Evolutionary conservation across 2,888 invertebrate species (phyloP).

Genomic region (Graphium colonna): DNA sequence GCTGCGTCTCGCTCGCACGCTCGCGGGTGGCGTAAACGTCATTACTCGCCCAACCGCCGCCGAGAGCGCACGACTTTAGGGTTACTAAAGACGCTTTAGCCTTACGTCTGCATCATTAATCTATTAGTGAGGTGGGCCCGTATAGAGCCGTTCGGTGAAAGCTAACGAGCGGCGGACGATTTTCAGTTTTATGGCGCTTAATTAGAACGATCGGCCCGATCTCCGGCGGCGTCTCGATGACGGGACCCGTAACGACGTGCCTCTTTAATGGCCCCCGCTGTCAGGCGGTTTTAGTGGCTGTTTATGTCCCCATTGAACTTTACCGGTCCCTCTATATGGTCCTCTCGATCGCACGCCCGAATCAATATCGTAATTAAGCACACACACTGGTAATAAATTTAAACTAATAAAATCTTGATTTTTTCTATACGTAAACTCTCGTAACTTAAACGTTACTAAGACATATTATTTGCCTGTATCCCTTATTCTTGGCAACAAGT

Average conservation of each 20-base stretch:
- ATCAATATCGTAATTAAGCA: too few relatives aligned
- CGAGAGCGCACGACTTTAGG: slow-evolving; percentile 47
- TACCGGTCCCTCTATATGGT: neutral
- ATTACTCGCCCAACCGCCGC: slow-evolving; percentile 42
- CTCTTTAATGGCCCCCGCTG: slow-evolving; percentile 53
- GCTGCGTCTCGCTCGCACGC: slow-evolving; percentile 44
- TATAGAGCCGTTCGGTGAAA: slow-evolving; percentile 62
- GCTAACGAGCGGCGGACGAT: slow-evolving; percentile 64
- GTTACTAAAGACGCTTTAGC: too few relatives aligned
- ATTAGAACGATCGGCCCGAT: slow-evolving; percentile 70
- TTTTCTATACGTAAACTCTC: too few relatives aligned
- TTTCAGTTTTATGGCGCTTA: slow-evolving; percentile 74
- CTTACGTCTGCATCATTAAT: slow-evolving; percentile 74
- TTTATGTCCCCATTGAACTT: neutral
- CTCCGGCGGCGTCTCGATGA: slow-evolving; percentile 36
- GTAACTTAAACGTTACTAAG: too few relatives aligned
- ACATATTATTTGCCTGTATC: too few relatives aligned
- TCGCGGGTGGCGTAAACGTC: slow-evolving; percentile 57
- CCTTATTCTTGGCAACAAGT: too few relatives aligned
- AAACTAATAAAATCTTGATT: too few relatives aligned
- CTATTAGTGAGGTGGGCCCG: slow-evolving; percentile 69
- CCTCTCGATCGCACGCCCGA: neutral
- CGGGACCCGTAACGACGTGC: slow-evolving; percentile 52
- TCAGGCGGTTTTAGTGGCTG: neutral
- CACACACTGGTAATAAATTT: too few relatives aligned